Evolutionary conservation across 2,888 invertebrate genomes (phyloP).

Genomic region (Polydrusus pterygomalis): DNA sequence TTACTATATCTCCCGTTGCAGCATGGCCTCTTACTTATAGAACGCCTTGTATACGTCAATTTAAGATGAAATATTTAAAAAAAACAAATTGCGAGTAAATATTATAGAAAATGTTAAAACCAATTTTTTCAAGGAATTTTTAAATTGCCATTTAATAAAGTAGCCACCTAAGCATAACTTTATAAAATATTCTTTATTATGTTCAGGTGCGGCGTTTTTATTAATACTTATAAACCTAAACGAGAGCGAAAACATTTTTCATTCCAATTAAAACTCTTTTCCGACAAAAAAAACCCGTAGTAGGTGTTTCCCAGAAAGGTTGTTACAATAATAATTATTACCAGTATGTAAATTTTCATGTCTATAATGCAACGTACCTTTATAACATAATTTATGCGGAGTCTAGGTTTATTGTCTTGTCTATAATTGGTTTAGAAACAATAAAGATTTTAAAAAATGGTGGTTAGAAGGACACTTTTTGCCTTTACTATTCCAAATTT

Average conservation of each 20-base stretch:
- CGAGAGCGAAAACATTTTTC: constrained; percentile 24
- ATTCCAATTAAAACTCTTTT: constrained; percentile 5
- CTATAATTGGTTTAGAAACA: constrained; percentile 32
- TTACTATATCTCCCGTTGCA: too few species aligned
- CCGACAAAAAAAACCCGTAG: constrained; percentile 21
- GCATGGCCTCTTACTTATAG: too few species aligned
- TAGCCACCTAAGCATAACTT: background rate
- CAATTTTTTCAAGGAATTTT: background rate
- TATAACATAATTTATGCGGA: constrained; percentile 12
- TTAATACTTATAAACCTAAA: constrained; percentile 5
- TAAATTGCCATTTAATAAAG: background rate
- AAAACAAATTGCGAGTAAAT: too few species aligned
- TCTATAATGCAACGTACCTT: constrained; percentile 13
- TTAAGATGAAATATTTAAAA: background rate
- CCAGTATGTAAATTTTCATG: constrained; percentile 37
- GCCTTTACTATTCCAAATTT: constrained; percentile 4
- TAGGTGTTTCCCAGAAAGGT: constrained; percentile 38
- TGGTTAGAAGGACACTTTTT: constrained; percentile 4
- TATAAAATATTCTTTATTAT: constrained; percentile 10
- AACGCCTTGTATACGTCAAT: too few species aligned
- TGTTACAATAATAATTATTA: constrained; percentile 9
- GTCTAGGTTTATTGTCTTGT: constrained; percentile 40
- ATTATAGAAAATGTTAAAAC: background rate
- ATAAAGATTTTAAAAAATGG: constrained; percentile 11
- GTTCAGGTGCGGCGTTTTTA: constrained; percentile 18